A percentile compares a stretch with the other conserved stretches of the same genome.
These are phyloP conservation scores for Poeciliopsis presidionis DNA, from an alignment of 2,797 vertebrate genomes.

Conservation along the genomic window DNA sequence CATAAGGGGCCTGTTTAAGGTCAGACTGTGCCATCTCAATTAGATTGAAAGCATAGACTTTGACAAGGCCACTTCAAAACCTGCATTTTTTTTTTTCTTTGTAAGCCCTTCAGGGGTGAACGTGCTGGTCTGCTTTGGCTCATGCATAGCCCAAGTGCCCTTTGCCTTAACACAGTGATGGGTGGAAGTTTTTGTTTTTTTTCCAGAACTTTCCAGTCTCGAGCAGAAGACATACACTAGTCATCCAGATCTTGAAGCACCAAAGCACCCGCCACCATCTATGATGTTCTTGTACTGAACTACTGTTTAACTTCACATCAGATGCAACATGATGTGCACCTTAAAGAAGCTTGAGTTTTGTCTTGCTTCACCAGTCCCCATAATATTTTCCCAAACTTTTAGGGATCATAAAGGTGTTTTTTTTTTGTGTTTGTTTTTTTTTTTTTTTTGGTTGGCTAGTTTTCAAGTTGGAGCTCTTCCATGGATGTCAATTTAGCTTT, in stretches of 20 bases:
- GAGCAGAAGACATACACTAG: background rate
- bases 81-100: background rate
- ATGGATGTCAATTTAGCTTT: background rate
- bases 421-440: background rate
- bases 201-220: background rate
- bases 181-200: background rate
- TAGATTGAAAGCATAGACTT: background rate
- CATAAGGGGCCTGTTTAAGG: background rate
- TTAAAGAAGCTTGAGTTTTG: background rate
- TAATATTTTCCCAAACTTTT: background rate
- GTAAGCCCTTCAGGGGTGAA: background rate
- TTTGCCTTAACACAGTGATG: background rate
- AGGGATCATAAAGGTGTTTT: background rate
- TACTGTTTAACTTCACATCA: background rate
- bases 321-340: background rate
- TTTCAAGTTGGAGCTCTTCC: background rate
- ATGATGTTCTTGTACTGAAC: background rate
- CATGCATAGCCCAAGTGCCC: background rate
- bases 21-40: background rate
- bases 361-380: background rate
- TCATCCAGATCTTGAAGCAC: background rate
- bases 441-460: background rate
- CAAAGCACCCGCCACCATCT: background rate
- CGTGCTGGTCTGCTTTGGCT: background rate
- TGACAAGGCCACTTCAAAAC: background rate